Evolutionary conservation across 1,140 invertebrate species (phyloP).

Genomic region (Leguminivora glycinivorella): DNA sequence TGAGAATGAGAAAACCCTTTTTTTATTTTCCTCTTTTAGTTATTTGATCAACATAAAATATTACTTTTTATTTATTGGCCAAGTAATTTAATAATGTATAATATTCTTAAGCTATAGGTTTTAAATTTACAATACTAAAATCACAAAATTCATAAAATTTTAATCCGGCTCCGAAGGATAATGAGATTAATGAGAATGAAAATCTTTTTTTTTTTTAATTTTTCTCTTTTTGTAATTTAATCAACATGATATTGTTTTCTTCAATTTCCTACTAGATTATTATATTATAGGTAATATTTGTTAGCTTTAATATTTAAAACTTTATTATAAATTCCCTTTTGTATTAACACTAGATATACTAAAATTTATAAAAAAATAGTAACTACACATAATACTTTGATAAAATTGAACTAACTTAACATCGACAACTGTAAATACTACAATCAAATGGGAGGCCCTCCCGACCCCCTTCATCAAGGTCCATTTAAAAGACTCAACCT

Average conservation of each 20-base stretch:
- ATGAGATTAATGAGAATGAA: neutral
- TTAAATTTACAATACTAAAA: no score
- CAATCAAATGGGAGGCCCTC: neutral
- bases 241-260: neutral
- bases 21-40: constrained; percentile 13
- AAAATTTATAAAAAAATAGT: neutral
- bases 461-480: neutral
- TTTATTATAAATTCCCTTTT: no score
- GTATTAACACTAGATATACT: no score
- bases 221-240: constrained; percentile 8
- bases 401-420: no score
- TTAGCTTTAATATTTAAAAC: no score
- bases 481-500: constrained; percentile 27
- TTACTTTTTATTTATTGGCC: no score
- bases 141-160: no score
- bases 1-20: neutral
- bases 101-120: no score
- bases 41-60: neutral
- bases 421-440: neutral
- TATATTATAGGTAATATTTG: no score
- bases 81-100: no score
- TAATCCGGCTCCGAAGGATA: constrained; percentile 83
- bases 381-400: no score
- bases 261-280: no score
- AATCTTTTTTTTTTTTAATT: constrained; percentile 18